Evolutionary conservation across 2,888 invertebrate genomes (phyloP).

Genomic region (Erynnis tages): DNA sequence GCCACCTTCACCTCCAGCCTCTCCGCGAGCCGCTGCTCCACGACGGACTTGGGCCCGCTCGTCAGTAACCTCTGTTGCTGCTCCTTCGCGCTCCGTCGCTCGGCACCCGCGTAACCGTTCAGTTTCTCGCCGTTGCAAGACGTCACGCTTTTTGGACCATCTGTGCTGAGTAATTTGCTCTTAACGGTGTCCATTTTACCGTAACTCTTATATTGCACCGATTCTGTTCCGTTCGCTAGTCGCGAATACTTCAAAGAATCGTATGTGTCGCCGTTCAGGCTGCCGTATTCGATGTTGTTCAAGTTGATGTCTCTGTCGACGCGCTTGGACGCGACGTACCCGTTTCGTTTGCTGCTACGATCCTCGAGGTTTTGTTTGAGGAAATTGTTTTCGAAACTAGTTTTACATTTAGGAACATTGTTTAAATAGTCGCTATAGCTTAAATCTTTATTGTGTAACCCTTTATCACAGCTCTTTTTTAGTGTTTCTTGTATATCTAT

Average conservation of each 20-base stretch:
- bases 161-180: constrained; percentile 75
- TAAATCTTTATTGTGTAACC: constrained; percentile 74
- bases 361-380: constrained; percentile 74
- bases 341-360: constrained; percentile 71
- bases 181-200: constrained; percentile 74
- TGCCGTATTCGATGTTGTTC: constrained; percentile 70
- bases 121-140: constrained; percentile 73
- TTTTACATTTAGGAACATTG: constrained; percentile 80
- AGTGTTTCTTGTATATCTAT: constrained; percentile 75
- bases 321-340: constrained; percentile 66
- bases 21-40: constrained; percentile 74
- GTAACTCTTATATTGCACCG: constrained; percentile 76
- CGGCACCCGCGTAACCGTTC: constrained; percentile 65
- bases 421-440: constrained; percentile 73
- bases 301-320: constrained; percentile 70
- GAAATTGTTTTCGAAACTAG: constrained; percentile 77
- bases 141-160: constrained; percentile 75
- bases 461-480: constrained; percentile 79
- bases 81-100: constrained; percentile 63
- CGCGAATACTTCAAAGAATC: constrained; percentile 80
- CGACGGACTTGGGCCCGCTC: constrained; percentile 68
- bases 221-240: constrained; percentile 76
- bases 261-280: constrained; percentile 71
- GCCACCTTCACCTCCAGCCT: constrained; percentile 78
- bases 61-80: constrained; percentile 63